Evolutionary conservation across 2,797 vertebrate genomes (phyloP).

Genomic region (Muscicapa comitata): DNA sequence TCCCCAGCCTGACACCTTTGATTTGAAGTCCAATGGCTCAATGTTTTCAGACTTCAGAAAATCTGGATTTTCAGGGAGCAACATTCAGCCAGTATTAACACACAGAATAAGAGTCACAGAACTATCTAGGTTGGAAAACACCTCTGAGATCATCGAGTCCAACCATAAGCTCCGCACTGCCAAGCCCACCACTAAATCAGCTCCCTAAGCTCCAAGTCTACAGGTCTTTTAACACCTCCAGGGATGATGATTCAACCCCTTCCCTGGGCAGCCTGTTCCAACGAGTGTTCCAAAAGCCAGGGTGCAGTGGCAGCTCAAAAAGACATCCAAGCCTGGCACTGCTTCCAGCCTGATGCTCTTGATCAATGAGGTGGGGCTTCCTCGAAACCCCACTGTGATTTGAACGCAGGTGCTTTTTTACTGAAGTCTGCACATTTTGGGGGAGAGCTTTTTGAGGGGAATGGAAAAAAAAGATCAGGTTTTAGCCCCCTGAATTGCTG

Average conservation of each 20-base stretch:
- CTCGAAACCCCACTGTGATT: not conserved
- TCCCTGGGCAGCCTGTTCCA: not conserved
- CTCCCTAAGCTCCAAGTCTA: not conserved
- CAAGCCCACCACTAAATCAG: not conserved
- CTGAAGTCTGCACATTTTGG: not conserved
- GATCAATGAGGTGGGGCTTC: not conserved
- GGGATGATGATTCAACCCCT: not conserved
- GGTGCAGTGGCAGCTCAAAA: fast-evolving
- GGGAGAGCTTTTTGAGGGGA: fast-evolving
- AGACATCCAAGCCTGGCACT: not conserved
- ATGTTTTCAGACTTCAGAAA: not conserved
- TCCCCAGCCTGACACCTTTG: not conserved
- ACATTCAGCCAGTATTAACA: not conserved
- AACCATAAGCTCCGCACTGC: not conserved
- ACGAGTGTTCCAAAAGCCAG: not conserved
- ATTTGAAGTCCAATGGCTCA: not conserved
- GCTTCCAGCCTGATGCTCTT: not conserved
- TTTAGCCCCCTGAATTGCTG: not conserved
- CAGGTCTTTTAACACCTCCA: not conserved
- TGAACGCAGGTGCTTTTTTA: not conserved
- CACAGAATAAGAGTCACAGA: not conserved
- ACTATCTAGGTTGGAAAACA: not conserved
- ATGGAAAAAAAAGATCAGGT: fast-evolving
- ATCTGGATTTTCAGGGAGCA: not conserved
- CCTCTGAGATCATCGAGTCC: not conserved